A percentile compares a stretch with the other conserved stretches of the same genome.
Evolutionary conservation across 2,797 vertebrate genomes (phyloP).

Genomic region (Garrulus glandarius): DNA sequence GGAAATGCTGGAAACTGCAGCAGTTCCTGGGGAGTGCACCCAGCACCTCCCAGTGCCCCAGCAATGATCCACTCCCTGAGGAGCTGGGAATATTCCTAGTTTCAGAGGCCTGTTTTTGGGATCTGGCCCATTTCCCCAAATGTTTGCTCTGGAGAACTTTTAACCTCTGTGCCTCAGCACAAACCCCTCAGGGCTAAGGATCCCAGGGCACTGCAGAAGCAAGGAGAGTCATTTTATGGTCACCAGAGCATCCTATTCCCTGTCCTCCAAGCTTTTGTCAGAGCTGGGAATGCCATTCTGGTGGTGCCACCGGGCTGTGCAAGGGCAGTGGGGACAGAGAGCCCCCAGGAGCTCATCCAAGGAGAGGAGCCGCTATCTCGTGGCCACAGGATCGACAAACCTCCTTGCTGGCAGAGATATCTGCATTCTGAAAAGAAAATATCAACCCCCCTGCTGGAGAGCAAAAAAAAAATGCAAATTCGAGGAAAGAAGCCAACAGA

Average conservation of each 20-base stretch:
- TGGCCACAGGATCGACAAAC: background rate
- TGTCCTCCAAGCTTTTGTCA: fast-evolving
- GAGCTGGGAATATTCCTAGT: background rate
- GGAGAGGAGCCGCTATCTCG: background rate
- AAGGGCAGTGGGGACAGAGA: background rate
- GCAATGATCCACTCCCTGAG: background rate
- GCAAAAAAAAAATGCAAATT: background rate
- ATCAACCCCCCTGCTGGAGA: background rate
- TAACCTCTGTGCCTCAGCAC: background rate
- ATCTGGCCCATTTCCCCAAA: fast-evolving
- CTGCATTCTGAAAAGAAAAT: background rate
- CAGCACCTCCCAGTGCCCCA: background rate
- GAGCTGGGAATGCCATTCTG: fast-evolving
- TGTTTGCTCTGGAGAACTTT: background rate
- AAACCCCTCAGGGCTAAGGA: no score
- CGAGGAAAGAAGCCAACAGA: background rate
- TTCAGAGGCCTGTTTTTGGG: background rate
- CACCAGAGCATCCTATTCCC: background rate
- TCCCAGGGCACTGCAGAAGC: background rate
- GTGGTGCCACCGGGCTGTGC: background rate
- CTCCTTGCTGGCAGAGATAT: background rate
- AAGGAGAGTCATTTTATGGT: background rate
- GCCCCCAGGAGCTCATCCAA: background rate
- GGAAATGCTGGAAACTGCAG: background rate
- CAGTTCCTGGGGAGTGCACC: background rate